These are phyloP conservation scores for Macrobrachium nipponense DNA, from an alignment of 1,140 invertebrate species.

Conservation along the genomic window DNA sequence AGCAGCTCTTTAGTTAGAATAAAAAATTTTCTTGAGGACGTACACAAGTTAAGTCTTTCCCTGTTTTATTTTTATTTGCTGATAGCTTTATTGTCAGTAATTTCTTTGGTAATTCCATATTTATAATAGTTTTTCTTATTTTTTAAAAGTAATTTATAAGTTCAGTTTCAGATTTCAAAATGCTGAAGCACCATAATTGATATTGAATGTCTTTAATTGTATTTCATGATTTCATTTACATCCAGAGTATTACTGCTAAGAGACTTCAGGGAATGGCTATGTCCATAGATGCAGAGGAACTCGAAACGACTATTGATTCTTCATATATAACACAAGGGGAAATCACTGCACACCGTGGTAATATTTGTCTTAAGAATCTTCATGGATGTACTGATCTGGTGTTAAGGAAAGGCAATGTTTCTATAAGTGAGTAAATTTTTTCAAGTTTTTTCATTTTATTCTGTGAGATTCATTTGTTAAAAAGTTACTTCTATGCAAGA, in stretches of 20 bases:
- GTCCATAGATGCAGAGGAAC: conserved; percentile 42
- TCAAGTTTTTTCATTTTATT: background rate
- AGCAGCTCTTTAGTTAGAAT: too few relatives aligned
- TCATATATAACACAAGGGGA: conserved; percentile 43
- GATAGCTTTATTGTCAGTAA: too few relatives aligned
- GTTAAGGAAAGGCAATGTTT: conserved; percentile 25
- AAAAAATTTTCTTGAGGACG: too few relatives aligned
- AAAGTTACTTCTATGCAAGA: background rate
- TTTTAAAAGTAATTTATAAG: too few relatives aligned
- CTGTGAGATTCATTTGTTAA: background rate
- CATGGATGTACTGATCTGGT: conserved; percentile 42
- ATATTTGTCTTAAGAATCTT: conserved; percentile 28
- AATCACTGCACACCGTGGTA: conserved; percentile 29
- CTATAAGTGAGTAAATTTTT: conserved; percentile 36
- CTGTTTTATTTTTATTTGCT: too few relatives aligned
- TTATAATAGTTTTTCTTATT: too few relatives aligned
- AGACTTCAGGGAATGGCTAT: conserved; percentile 40
- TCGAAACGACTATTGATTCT: conserved; percentile 27
- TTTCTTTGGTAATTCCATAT: too few relatives aligned
- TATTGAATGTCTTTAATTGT: background rate
- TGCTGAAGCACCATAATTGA: background rate
- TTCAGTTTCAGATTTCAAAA: too few relatives aligned
- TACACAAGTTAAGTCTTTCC: too few relatives aligned
- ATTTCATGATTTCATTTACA: background rate
- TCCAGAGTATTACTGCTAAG: conserved; percentile 46